Evolutionary conservation across 2,113 vertebrate species (phyloP).

Genomic region (Gambusia holbrooki): DNA sequence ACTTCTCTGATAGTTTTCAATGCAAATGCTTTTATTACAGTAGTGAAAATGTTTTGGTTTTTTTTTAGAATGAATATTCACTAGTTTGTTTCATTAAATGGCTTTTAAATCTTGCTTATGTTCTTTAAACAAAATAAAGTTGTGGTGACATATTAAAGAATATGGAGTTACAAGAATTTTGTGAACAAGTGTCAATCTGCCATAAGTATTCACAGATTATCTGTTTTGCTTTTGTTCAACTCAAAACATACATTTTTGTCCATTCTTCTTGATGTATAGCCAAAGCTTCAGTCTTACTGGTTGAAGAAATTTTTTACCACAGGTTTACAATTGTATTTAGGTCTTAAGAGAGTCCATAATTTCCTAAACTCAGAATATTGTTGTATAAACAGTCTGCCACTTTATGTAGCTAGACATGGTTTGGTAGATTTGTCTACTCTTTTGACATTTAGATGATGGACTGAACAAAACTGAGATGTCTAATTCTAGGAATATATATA

Average conservation of each 20-base stretch:
- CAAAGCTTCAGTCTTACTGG: neutral
- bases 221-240: neutral
- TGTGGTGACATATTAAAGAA: neutral
- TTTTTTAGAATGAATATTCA: neutral
- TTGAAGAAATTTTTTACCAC: neutral
- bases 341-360: too few species aligned
- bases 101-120: neutral
- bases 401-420: too few species aligned
- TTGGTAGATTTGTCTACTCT: too few species aligned
- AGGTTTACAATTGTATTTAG: neutral
- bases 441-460: too few species aligned
- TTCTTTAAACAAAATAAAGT: conserved; percentile 9
- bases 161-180: neutral
- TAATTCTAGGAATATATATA: too few species aligned
- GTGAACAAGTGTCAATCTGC: neutral
- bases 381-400: too few species aligned
- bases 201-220: neutral
- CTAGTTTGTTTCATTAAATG: conserved; percentile 5
- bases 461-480: too few species aligned
- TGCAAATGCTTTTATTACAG: neutral
- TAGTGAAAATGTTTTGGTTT: neutral
- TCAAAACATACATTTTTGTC: neutral
- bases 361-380: too few species aligned
- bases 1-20: neutral
- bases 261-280: neutral